phyloP scores from a whole-genome alignment of 2,888 invertebrate species.

The Cremastinae sp. region DNA sequence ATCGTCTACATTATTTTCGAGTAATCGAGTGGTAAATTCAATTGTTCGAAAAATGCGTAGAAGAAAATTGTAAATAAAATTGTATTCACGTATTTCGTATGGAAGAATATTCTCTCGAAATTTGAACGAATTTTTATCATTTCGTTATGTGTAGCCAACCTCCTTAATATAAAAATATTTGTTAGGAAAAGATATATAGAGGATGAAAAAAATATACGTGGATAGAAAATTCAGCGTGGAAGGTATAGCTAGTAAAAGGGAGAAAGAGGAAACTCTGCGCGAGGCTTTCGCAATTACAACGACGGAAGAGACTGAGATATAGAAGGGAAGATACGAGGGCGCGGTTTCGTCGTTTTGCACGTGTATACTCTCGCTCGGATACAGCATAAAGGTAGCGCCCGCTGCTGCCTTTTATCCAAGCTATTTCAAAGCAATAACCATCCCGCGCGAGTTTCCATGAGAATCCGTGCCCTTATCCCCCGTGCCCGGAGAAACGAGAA shows the following conservation, averaged over 20 bases:
- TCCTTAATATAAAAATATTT: no score
- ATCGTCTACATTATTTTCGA: no score
- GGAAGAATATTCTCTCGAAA: no score
- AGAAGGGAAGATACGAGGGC: constrained; percentile 57
- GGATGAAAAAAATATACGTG: no score
- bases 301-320: constrained; percentile 73
- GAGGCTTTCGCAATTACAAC: constrained; percentile 72
- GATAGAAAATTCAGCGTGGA: no score
- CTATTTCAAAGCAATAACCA: constrained; percentile 13
- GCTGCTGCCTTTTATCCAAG: constrained; percentile 40
- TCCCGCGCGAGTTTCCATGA: constrained; percentile 2
- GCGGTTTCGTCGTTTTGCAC: constrained; percentile 58
- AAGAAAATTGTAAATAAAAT: no score
- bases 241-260: neutral
- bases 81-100: no score
- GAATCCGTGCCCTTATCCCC: constrained; percentile 23
- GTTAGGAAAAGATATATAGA: neutral
- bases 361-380: neutral
- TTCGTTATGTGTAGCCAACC: no score
- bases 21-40: no score
- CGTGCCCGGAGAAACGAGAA: neutral
- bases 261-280: constrained; percentile 5
- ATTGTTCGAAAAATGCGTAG: no score
- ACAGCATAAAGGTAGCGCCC: no score
- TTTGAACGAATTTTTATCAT: no score